These are phyloP conservation scores for Parapristionchus giblindavisi DNA, from an alignment of 2,888 invertebrate species.

Conservation along the genomic window DNA sequence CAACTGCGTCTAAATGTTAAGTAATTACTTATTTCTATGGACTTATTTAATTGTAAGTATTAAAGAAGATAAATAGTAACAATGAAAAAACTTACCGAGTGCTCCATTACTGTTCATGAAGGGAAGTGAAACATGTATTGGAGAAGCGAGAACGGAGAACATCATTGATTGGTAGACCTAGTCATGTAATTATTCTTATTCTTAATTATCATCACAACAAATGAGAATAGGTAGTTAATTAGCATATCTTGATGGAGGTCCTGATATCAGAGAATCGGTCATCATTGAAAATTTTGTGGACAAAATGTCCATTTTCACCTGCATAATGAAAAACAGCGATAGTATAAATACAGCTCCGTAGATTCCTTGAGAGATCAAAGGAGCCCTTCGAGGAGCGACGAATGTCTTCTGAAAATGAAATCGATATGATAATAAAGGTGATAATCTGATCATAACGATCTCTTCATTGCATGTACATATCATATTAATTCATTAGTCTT, in stretches of 20 bases:
- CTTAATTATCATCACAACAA: not conserved
- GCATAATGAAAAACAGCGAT: conserved; percentile 11
- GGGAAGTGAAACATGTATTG: conserved; percentile 12
- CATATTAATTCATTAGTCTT: too few relatives aligned
- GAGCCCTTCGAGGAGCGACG: conserved; percentile 9
- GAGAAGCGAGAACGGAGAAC: conserved; percentile 30
- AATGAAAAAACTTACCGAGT: conserved; percentile 17
- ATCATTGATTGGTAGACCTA: conserved; percentile 38
- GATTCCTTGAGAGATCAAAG: conserved; percentile 4
- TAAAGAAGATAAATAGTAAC: not conserved
- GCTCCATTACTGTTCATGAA: conserved; percentile 27
- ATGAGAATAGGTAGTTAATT: not conserved
- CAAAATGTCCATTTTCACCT: not conserved
- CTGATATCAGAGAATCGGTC: not conserved
- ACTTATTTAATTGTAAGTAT: not conserved
- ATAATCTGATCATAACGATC: not conserved
- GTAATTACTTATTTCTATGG: not conserved
- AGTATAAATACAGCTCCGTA: conserved; percentile 29
- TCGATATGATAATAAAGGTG: not conserved
- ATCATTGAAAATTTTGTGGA: not conserved
- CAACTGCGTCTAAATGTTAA: not conserved
- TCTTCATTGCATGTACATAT: not conserved
- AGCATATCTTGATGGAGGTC: not conserved
- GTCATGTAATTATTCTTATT: not conserved
- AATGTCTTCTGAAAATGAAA: conserved; percentile 13